Percentiles rank a stretch among this genome's conserved stretches.
phyloP scores from a whole-genome alignment of 2,888 invertebrate genomes.

The Mythimna pallens region DNA sequence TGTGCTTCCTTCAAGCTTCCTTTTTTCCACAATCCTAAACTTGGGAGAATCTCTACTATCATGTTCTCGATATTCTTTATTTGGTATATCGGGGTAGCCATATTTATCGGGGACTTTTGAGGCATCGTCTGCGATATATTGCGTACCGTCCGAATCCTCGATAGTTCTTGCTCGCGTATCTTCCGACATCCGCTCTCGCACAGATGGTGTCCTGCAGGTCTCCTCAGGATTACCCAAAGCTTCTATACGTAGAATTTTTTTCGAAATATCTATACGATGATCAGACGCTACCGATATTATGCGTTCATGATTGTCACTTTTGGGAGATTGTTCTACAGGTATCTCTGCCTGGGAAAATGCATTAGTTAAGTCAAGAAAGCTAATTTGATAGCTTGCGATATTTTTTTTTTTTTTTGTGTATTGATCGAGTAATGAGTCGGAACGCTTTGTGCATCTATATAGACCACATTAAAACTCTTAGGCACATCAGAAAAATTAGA shows the following conservation, averaged over 20 bases:
- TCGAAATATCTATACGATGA: not conserved
- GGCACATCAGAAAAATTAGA: no score
- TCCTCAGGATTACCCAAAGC: conserved; percentile 7
- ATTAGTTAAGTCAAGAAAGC: not conserved
- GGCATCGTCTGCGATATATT: not conserved
- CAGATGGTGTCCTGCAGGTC: not conserved
- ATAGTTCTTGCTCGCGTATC: conserved; percentile 14
- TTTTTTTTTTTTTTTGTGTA: no score
- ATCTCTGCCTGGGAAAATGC: not conserved
- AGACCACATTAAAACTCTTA: no score
- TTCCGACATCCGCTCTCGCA: not conserved
- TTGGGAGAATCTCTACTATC: not conserved
- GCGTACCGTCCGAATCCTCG: not conserved
- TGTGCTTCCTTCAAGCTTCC: conserved; percentile 4
- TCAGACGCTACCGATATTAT: not conserved
- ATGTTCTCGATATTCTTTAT: not conserved
- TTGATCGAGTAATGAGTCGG: no score
- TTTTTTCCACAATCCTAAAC: conserved; percentile 14
- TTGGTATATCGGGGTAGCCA: not conserved
- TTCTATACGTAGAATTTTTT: conserved; percentile 17
- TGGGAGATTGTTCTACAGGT: not conserved
- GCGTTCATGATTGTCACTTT: not conserved
- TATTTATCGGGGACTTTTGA: not conserved
- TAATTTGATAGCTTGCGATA: not conserved
- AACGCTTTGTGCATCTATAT: no score